Evolutionary conservation across 2,888 invertebrate species (phyloP), one percentile per base, ranked within the genome.

Genomic region (Eustalomyia histrio): DNA sequence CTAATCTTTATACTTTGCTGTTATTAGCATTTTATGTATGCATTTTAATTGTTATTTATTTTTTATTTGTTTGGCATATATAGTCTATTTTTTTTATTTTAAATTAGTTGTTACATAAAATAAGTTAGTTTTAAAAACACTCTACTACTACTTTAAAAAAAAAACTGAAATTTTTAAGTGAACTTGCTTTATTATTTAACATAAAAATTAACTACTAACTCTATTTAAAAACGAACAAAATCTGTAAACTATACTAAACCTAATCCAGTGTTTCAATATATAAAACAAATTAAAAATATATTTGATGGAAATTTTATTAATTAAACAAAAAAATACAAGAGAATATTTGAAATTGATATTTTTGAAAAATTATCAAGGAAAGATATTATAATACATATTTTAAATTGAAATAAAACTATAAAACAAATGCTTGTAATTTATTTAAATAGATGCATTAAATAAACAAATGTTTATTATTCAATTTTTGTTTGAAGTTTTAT

Each of bases 371-470:
- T 2, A 39, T 10, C 39, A 39, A 18, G 16, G 0, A 63, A 16
- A 35, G 14, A 18, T 50, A 47, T 47, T 47, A 47, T 47, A n/a
- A 47, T 4, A 39, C 14, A 39, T 47, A 47, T 47, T 47, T 47
- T 18, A 43, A 29, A 58, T 43, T 17, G 68, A 16, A 55, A 14
- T 47, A 39, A 29, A 47, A 58, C 5, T 55, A 35, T 47, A 18
- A 58, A 57, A 43, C 61, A 43, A 65, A 72, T 65, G 78, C 78
- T 72, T 72, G 72, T 78, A 78, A 65, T 67, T 78, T 58, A 76
- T 69, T 69, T 60, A 29, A 72, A 76, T 58, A 64, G 57, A 58
- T 57, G 43, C 55, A 50, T 53, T 50, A 63, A 57, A 57, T 18
- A 29, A 73, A 65, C 58, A 17, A 29, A 7, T 39, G 10, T 65